A percentile compares a stretch with the other conserved stretches of the same genome.
phyloP scores from a whole-genome alignment of 2,797 vertebrate species.

The Selene dorsalis region DNA sequence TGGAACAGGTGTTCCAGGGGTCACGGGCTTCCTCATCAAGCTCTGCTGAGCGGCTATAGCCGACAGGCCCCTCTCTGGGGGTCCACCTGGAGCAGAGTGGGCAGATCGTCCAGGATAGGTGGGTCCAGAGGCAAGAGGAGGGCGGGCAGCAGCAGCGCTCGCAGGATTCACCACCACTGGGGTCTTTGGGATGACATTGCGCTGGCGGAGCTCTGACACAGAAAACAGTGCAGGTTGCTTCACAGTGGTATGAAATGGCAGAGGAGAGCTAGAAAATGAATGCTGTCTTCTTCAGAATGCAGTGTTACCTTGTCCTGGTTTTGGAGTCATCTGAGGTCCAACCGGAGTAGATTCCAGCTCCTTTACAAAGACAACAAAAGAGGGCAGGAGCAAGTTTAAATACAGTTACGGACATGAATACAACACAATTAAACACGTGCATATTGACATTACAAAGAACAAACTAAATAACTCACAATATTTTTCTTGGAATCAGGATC shows the following conservation, averaged over 20 bases:
- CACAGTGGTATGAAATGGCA: slow-evolving; percentile 24
- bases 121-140: slow-evolving; percentile 79
- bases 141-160: slow-evolving; percentile 80
- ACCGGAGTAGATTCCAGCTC: slow-evolving; percentile 87
- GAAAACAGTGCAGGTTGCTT: slow-evolving; percentile 37
- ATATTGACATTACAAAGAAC: background rate
- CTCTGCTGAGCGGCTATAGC: slow-evolving; percentile 87
- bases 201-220: slow-evolving; percentile 92
- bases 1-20: slow-evolving; percentile 91
- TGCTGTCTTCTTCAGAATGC: background rate
- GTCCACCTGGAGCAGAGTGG: slow-evolving; percentile 89
- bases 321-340: slow-evolving; percentile 87
- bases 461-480: slow-evolving; percentile 83
- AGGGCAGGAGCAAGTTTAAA: slow-evolving; percentile 25
- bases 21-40: slow-evolving; percentile 90
- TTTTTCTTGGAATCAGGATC: slow-evolving; percentile 94
- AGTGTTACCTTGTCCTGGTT: slow-evolving; percentile 93
- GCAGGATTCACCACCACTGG: slow-evolving; percentile 74
- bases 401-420: background rate
- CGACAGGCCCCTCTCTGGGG: slow-evolving; percentile 88
- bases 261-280: background rate
- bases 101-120: slow-evolving; percentile 84
- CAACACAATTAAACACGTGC: background rate
- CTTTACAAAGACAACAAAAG: slow-evolving; percentile 79
- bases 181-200: slow-evolving; percentile 87